Evolutionary conservation across 1,140 invertebrate genomes (phyloP), one percentile per base, ranked within the genome.

Genomic region (Catajapyx aquilonaris): DNA sequence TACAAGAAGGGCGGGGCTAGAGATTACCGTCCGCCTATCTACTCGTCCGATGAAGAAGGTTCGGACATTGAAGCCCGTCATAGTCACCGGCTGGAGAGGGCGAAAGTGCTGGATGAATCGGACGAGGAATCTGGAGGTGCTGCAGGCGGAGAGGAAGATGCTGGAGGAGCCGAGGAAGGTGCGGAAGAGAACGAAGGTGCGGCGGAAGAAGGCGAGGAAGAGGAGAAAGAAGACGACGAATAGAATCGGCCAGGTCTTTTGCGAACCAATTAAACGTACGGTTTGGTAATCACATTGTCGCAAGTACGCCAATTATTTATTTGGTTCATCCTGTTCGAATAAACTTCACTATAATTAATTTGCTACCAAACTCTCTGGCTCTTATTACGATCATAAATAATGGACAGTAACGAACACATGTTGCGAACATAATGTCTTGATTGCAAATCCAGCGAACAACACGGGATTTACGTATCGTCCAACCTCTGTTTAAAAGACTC

Each of bases 11-110:
- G 64, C 43, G 46, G 46, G 37, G 37, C 52, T 40, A 60, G 66
- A 48, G 42, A 49, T 53, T 52, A 53, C 20, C 50, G 52, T 16
- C 54, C 50, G 5, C 53, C 59, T 35, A 90, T 91, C 53, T 93
- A 93, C 60, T 88, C 85, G 1, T 86, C 83, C 0, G 86, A 91
- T 43, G 84, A 85, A 31, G 81, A 87, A 41, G 80, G 72, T 4
- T 87, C 84, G 0, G 84, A 88, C 47, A 72, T 86, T 47, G 85
- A 90, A 46, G 71, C 73, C 0, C 65, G 69, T 4, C 68, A 76
- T 44, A 68, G 69, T 11, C 76, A 80, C 40, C 71, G 78, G 37
- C 56, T 74, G 21, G 75, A 81, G 49, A 77, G 81, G 52, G 70
- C 76, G 2, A 84, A 84, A 56, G 69, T 71, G 20, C 60, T 80